phyloP scores from a whole-genome alignment of 1,140 invertebrate genomes.

The Euwallacea similis region DNA sequence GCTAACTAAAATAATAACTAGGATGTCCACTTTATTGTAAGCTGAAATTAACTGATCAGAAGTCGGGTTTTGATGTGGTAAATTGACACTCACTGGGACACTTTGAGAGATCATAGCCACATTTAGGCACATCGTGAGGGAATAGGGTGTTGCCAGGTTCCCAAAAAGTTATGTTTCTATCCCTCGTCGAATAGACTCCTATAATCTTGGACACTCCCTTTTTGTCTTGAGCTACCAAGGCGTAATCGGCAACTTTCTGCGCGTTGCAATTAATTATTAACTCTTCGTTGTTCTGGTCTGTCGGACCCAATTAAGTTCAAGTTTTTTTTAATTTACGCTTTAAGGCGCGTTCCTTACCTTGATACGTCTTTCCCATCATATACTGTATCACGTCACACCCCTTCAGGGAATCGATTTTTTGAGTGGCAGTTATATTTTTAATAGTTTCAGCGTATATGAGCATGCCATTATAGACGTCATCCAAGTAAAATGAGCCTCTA shows the following conservation, averaged over 20 bases:
- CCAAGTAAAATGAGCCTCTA: slow-evolving; percentile 45
- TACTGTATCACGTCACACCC: slow-evolving; percentile 70
- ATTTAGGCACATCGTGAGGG: slow-evolving; percentile 82
- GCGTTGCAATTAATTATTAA: slow-evolving; percentile 49
- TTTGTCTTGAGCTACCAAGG: slow-evolving; percentile 44
- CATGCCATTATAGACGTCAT: slow-evolving; percentile 92
- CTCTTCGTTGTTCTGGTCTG: slow-evolving; percentile 11
- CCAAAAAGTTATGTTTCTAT: slow-evolving; percentile 41
- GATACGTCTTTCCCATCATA: slow-evolving; percentile 91
- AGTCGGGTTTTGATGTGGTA: slow-evolving; percentile 42
- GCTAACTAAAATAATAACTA: slow-evolving; percentile 39
- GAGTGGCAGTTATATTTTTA: slow-evolving; percentile 61
- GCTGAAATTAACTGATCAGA: slow-evolving; percentile 36
- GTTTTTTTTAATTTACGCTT: slow-evolving; percentile 8
- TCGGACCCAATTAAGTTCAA: not conserved
- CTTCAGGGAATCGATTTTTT: slow-evolving; percentile 58
- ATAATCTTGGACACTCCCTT: slow-evolving; percentile 44
- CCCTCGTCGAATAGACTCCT: slow-evolving; percentile 42
- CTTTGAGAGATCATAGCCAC: slow-evolving; percentile 89
- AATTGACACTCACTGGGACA: slow-evolving; percentile 70
- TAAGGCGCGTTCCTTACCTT: slow-evolving; percentile 59
- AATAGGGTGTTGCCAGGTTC: slow-evolving; percentile 64
- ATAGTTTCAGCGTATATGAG: slow-evolving; percentile 89
- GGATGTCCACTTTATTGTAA: slow-evolving; percentile 39
- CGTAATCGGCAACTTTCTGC: slow-evolving; percentile 45